Conservation (phyloP, 2,113 vertebrate genomes). For the Melanocharis versteri region DNA sequence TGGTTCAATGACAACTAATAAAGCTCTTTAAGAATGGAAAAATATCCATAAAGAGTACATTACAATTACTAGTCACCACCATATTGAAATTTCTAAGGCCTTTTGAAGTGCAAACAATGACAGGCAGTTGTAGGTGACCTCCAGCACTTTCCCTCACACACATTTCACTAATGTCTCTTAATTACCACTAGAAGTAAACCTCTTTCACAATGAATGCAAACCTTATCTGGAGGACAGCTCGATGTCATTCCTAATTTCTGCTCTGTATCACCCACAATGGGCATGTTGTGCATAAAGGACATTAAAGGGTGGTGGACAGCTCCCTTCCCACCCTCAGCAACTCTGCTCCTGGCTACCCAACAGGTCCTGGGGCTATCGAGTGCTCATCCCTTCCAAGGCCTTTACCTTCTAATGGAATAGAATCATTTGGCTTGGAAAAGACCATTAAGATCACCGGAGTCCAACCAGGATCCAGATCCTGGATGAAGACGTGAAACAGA, state of each 20-base stretch:
- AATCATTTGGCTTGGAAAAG: neutral
- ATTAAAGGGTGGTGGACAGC: neutral
- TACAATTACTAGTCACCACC: neutral
- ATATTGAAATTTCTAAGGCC: neutral
- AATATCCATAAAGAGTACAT: neutral
- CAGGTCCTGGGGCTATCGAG: neutral
- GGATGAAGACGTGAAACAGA: neutral
- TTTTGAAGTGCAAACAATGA: neutral
- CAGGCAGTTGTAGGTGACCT: neutral
- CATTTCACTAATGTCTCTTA: neutral
- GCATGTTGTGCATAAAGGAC: too few relatives aligned
- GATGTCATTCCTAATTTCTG: neutral
- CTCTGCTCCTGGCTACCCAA: neutral
- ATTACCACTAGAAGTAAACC: neutral
- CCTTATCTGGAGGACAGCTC: neutral
- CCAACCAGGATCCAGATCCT: neutral
- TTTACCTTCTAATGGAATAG: neutral
- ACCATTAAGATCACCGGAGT: neutral
- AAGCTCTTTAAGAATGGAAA: conserved; percentile 18
- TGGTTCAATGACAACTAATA: neutral
- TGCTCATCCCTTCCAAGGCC: neutral
- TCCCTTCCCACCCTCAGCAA: neutral
- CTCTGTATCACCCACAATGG: neutral
- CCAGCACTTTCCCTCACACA: neutral
- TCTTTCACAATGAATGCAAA: neutral